Evolutionary conservation across 2,797 vertebrate genomes (phyloP).

Genomic region (Rhadinocentrus ornatus): DNA sequence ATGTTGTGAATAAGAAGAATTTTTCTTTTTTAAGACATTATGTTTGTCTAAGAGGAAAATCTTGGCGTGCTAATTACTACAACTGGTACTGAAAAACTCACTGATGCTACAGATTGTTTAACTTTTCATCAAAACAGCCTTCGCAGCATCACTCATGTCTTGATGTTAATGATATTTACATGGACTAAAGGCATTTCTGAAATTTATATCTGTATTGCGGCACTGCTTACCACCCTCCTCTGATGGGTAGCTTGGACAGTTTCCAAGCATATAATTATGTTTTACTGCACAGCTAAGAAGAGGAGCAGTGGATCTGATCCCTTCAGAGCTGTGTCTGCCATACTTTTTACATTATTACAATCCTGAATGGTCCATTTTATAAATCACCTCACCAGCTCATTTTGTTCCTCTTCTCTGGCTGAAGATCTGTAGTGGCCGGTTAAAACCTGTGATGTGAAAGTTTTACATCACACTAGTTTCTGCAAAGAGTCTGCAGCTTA

Average conservation of each 20-base stretch:
- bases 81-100: slow-evolving; percentile 14
- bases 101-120: slow-evolving; percentile 14
- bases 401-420: slow-evolving; percentile 13
- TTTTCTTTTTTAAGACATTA: slow-evolving; percentile 2
- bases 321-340: slow-evolving; percentile 34
- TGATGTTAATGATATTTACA: slow-evolving; percentile 26
- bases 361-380: slow-evolving; percentile 42
- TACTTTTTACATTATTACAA: slow-evolving; percentile 41
- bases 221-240: slow-evolving; percentile 31
- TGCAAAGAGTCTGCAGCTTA: background rate
- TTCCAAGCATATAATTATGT: slow-evolving; percentile 63
- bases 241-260: slow-evolving; percentile 38
- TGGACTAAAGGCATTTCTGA: slow-evolving; percentile 27
- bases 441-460: slow-evolving; percentile 9
- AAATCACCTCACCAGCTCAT: slow-evolving; percentile 25
- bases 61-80: slow-evolving; percentile 10
- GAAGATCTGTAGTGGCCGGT: slow-evolving; percentile 31
- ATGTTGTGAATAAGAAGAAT: slow-evolving; percentile 6
- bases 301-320: slow-evolving; percentile 40
- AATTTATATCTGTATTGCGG: slow-evolving; percentile 38
- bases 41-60: slow-evolving; percentile 9
- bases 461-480: slow-evolving; percentile 3
- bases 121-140: slow-evolving; percentile 45
- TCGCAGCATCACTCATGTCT: slow-evolving; percentile 20
- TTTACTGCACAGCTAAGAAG: slow-evolving; percentile 52